Evolutionary conservation across 2,797 vertebrate species (phyloP), one percentile per base, ranked within the genome.

Genomic region (Petrocephalus schoutedeni): DNA sequence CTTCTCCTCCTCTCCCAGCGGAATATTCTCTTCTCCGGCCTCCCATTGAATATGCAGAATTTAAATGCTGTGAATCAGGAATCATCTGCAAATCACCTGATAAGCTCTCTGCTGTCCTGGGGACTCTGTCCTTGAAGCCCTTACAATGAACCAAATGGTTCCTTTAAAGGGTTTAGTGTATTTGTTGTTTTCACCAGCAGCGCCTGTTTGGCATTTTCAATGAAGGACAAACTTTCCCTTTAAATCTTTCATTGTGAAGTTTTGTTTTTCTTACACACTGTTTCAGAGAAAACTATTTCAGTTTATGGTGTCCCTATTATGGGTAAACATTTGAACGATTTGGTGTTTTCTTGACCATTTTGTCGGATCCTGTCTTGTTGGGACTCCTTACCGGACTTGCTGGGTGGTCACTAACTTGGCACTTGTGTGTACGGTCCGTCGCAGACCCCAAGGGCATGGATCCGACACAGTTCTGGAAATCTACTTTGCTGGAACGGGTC

Each of bases 21-120:
- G 58, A 89, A 87, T 36, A 86, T 36, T 41, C 57, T 67, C 28
- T 19, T 64, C 74, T 84, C 58, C n/a, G 82, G 23, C 82, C 83
- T 21, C 86, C 53, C 19, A 64, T 83, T 64, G 49, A 82, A 88
- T 88, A 67, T 77, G 45, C 16, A 86, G 88, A 83, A 87, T 87
- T 87, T 89, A 83, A 89, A 87, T 83, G 86, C 12, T 36, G 58
- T 85, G 74, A 83, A 85, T 87, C 77, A 80, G 71, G 86, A 89
- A 89, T 89, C 85, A 87, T 84, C 74, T 83, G 86, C 86, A 28
- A 12, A 59, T 87, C 36, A 67, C 41, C 77, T 82, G 88, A 87
- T 89, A 87, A 89, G 41, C 77, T 83, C 58, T 57, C 14, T 45
- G 71, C 57, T 83, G 54, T 89, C 86, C 49, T 45, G 57, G 71